Percentiles rank a stretch among this genome's conserved stretches.
Evolutionary conservation across 1,140 invertebrate genomes (phyloP).

Genomic region (Scaptodrosophila lebanonensis): DNA sequence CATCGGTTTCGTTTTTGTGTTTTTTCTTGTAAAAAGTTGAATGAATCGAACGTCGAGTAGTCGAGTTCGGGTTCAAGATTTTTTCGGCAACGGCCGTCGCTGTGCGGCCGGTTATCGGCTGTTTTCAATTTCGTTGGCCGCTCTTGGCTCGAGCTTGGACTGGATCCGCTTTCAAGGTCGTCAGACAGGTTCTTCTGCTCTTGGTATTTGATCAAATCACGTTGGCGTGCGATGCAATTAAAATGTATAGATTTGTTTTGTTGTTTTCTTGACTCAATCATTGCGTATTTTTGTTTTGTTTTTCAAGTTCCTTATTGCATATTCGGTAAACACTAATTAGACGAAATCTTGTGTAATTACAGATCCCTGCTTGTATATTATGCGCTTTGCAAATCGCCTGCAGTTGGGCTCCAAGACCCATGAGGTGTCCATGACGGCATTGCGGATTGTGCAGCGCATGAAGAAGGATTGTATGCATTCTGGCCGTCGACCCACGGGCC

Average conservation of each 20-base stretch:
- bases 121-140: slow-evolving; percentile 60
- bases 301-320: slow-evolving; percentile 26
- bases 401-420: slow-evolving; percentile 95
- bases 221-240: slow-evolving; percentile 3
- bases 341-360: slow-evolving; percentile 63
- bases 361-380: slow-evolving; percentile 97
- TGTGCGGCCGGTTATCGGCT: slow-evolving; percentile 48
- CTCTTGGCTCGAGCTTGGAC: not conserved
- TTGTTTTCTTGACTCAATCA: slow-evolving; percentile 7
- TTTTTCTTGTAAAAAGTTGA: slow-evolving; percentile 61
- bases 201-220: slow-evolving; percentile 23
- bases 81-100: slow-evolving; percentile 46
- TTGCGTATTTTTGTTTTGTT: not conserved
- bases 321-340: not conserved
- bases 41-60: slow-evolving; percentile 52
- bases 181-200: slow-evolving; percentile 58
- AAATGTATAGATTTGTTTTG: not conserved
- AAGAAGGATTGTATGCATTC: slow-evolving; percentile 98
- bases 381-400: slow-evolving; percentile 95
- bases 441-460: slow-evolving; percentile 96
- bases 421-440: slow-evolving; percentile 95
- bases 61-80: slow-evolving; percentile 61
- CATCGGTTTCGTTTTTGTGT: not conserved
- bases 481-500: slow-evolving; percentile 94
- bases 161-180: slow-evolving; percentile 54